Base-by-base conservation (phyloP, 1,140 invertebrate species). In the Parasteatoda tepidariorum region DNA sequence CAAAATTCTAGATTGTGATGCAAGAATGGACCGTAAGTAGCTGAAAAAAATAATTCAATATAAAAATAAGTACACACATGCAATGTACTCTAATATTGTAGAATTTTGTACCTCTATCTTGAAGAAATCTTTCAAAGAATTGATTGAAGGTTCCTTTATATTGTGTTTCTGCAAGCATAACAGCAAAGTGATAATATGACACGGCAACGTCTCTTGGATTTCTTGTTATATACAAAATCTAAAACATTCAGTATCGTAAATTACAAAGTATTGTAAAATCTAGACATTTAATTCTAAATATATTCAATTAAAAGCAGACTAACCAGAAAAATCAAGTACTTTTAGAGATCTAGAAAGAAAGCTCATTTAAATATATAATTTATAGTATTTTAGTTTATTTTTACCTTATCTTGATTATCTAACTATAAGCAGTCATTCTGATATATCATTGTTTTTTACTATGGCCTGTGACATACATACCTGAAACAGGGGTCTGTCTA, bases 61-160 rank as follows among this genome's bases (percentile, higher is more conserved):
- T 33, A 66, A 28, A 64, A 48, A 28, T 71, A 34, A n/a, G 26
- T 6, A 70, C 13, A 30, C 30, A 70, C 18, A 54, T 28, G 4
- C 5, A 31, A 18, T 9, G 18, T 22, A 66, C 13, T 2, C 28
- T 9, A 33, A 66, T 4, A 66, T 66, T 22, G 18, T 31, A 33
- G 57, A 59, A 59, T 15, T n/a, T 33, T 68, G 38, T 73, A 83
- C 82, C 7, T 57, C 68, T 28, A 74, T 68, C 61, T 31, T 26
- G n/a, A 30, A 66, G 2, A 87, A 96, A 96, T 87, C 93, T 93
- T 57, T 94, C 89, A 92, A 93, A 95, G 88, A 93, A 96, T 54
- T 91, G 92, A 84, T 92, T 89, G 86, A 96, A 95, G 85, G 94
- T 92, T 3, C 93, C 93, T 15, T 89, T 86, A 86, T 93, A 96